Evolutionary conservation across 2,888 invertebrate genomes (phyloP).

Genomic region (Diogma glabrata): DNA sequence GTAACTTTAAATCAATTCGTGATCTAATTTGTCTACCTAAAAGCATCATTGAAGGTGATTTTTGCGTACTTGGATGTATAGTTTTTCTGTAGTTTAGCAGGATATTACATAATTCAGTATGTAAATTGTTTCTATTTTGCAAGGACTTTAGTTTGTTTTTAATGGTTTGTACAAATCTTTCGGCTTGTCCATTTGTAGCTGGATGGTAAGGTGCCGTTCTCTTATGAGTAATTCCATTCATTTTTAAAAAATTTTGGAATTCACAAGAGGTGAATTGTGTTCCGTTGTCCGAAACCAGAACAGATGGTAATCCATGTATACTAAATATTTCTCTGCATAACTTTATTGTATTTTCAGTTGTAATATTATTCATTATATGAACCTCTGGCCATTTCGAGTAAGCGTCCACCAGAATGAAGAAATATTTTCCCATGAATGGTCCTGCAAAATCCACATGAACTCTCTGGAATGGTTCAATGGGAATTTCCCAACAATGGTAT

Average conservation of each 20-base stretch:
- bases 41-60: conserved; percentile 19
- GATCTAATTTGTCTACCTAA: conserved; percentile 18
- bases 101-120: neutral
- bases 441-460: conserved; percentile 20
- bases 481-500: conserved; percentile 17
- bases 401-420: conserved; percentile 16
- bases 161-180: conserved; percentile 22
- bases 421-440: conserved; percentile 4
- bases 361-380: conserved; percentile 12
- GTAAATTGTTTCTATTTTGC: neutral
- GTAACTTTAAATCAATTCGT: conserved; percentile 17
- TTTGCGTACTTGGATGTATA: conserved; percentile 17
- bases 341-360: conserved; percentile 12
- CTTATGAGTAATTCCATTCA: conserved; percentile 17
- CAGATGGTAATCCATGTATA: conserved; percentile 13
- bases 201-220: conserved; percentile 19
- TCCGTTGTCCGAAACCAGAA: conserved; percentile 19
- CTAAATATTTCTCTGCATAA: conserved; percentile 13
- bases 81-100: conserved; percentile 15
- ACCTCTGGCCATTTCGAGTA: conserved; percentile 20
- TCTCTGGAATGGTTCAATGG: conserved; percentile 19
- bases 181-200: conserved; percentile 22
- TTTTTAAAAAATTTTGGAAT: conserved; percentile 16
- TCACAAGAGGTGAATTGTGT: conserved; percentile 14
- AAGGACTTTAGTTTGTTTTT: conserved; percentile 16